These are phyloP conservation scores for Picus viridis DNA, from an alignment of 2,797 vertebrate genomes.

Conservation along the genomic window DNA sequence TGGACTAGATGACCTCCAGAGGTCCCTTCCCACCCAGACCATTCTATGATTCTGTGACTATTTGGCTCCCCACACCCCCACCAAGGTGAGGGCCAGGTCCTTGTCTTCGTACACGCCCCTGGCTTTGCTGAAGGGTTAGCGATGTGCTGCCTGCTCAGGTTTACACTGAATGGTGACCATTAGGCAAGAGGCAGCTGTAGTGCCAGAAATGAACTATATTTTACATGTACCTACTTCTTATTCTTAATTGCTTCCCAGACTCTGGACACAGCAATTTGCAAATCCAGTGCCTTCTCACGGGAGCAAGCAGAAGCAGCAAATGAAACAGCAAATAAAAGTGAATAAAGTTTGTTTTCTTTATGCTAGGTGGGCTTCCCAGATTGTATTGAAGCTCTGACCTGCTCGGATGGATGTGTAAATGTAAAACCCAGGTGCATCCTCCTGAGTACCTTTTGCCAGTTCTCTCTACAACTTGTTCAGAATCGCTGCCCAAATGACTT, in stretches of 20 bases:
- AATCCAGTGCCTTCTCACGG: background rate
- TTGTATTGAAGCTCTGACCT: background rate
- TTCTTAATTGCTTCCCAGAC: background rate
- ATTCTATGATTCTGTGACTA: no score
- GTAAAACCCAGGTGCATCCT: background rate
- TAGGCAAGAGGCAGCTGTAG: background rate
- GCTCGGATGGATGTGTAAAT: rapidly evolving
- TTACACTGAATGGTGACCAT: rapidly evolving
- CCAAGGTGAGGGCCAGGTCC: background rate
- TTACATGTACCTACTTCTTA: background rate
- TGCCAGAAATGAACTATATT: background rate
- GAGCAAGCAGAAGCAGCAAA: background rate
- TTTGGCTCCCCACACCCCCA: rapidly evolving
- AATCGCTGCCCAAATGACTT: slow-evolving; percentile 59
- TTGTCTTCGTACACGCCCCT: background rate
- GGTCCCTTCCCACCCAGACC: no score
- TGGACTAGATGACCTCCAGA: no score
- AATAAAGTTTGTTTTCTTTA: background rate
- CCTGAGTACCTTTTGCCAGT: slow-evolving; percentile 18
- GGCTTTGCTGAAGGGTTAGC: background rate
- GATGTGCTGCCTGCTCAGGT: background rate
- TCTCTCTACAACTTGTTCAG: slow-evolving; percentile 32
- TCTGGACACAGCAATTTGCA: background rate
- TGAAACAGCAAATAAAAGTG: background rate
- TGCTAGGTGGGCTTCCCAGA: background rate